A percentile compares a stretch with the other conserved stretches of the same genome.
Conservation (phyloP, 1,140 invertebrate species). For the Venustaconcha ellipsiformis region DNA sequence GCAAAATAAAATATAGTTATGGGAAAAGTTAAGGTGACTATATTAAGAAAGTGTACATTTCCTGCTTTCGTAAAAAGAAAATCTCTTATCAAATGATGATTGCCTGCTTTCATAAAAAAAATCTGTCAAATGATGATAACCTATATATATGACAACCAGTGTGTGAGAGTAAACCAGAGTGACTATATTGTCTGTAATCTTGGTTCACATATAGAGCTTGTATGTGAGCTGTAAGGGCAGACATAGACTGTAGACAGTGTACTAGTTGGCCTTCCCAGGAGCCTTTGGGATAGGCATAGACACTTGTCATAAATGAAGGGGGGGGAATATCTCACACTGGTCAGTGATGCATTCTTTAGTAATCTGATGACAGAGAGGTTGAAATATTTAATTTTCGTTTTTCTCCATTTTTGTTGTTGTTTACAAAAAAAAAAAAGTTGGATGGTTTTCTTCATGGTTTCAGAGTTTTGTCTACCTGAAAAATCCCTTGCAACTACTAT, state of each 20-base stretch:
- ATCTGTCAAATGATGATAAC: slow-evolving; percentile 29
- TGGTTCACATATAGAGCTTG: slow-evolving; percentile 34
- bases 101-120: not conserved
- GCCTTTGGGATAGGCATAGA: not conserved
- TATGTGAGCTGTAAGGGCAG: slow-evolving; percentile 38
- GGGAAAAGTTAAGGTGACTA: no score
- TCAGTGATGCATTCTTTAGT: slow-evolving; percentile 62
- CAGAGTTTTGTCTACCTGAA: no score
- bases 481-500: no score
- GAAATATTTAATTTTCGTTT: no score
- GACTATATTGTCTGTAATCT: slow-evolving; percentile 50
- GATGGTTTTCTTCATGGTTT: no score
- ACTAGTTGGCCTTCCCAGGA: no score
- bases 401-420: no score
- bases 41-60: not conserved
- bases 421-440: no score
- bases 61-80: not conserved
- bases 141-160: not conserved
- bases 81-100: slow-evolving; percentile 26
- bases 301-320: not conserved
- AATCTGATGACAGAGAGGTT: slow-evolving; percentile 62
- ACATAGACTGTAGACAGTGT: slow-evolving; percentile 35
- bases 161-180: slow-evolving; percentile 33
- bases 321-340: slow-evolving; percentile 4
- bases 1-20: no score